Percentiles rank a stretch among this genome's conserved stretches.
Conservation (phyloP, 2,113 vertebrate species). For the Emberiza fucata region DNA sequence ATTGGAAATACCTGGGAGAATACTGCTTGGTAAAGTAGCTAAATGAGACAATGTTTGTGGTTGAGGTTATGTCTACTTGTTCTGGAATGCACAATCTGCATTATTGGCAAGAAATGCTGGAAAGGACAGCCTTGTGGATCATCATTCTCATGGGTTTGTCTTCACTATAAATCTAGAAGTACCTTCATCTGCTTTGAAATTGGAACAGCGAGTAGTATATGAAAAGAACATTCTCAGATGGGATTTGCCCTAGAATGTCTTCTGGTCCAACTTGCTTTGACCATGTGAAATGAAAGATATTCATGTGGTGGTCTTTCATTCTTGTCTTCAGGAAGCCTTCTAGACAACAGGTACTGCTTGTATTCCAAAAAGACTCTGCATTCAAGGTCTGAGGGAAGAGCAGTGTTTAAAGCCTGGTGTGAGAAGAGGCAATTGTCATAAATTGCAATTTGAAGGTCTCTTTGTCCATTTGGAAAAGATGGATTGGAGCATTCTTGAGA, state of each 20-base stretch:
- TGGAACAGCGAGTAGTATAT: not conserved
- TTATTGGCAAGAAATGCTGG: not conserved
- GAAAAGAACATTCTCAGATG: not conserved
- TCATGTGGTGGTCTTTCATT: not conserved
- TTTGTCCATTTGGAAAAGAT: not conserved
- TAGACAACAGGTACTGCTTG: not conserved
- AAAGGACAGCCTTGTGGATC: not conserved
- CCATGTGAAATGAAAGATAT: not conserved
- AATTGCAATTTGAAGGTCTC: not conserved
- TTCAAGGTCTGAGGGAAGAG: not conserved
- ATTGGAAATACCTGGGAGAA: not conserved
- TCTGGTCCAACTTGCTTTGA: not conserved
- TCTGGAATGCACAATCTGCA: not conserved
- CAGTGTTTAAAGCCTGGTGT: not conserved
- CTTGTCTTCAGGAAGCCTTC: not conserved
- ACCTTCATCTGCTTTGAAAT: not conserved
- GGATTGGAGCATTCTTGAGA: not conserved
- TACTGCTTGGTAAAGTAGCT: not conserved
- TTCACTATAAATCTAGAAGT: not conserved
- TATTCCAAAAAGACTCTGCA: not conserved
- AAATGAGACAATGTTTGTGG: not conserved
- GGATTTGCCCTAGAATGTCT: not conserved
- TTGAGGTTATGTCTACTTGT: not conserved
- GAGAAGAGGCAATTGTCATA: not conserved
- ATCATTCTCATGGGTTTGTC: not conserved